These are phyloP conservation scores for Peucedramus taeniatus DNA, from an alignment of 2,113 vertebrate species.

Conservation along the genomic window DNA sequence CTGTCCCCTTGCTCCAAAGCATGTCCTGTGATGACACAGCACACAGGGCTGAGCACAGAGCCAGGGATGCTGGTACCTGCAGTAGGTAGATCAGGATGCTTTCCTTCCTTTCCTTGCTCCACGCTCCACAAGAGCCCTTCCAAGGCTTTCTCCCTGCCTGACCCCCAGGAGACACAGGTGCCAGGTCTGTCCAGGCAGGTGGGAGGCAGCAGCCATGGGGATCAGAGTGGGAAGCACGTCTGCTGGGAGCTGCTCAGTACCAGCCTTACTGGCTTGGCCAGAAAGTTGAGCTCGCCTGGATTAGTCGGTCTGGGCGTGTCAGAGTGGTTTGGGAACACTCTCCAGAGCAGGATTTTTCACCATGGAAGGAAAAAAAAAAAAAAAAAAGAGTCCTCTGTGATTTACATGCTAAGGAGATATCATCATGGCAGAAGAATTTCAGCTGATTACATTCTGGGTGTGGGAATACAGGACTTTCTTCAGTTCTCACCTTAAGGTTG, in stretches of 20 bases:
- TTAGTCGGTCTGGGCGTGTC: slow-evolving; percentile 53
- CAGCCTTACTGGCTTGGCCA: slow-evolving; percentile 27
- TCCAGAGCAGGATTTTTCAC: neutral
- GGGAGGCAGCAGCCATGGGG: slow-evolving; percentile 16
- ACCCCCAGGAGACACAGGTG: rapidly evolving
- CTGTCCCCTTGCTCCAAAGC: neutral
- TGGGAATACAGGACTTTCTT: slow-evolving; percentile 50
- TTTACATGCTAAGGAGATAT: slow-evolving; percentile 39
- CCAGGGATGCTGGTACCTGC: neutral
- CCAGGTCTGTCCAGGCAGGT: neutral
- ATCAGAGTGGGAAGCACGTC: neutral
- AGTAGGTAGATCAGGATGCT: neutral
- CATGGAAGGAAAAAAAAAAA: neutral
- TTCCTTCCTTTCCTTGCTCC: neutral
- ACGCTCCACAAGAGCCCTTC: neutral
- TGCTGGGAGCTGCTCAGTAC: neutral
- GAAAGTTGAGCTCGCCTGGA: slow-evolving; percentile 50
- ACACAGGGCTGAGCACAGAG: rapidly evolving
- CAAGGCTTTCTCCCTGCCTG: neutral
- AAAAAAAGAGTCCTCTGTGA: neutral
- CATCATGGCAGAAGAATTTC: slow-evolving; percentile 49
- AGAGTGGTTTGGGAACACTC: slow-evolving; percentile 44
- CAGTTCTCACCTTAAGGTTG: slow-evolving; percentile 28
- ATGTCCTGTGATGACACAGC: neutral
- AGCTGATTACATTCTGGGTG: slow-evolving; percentile 55